Evolutionary conservation across 2,113 vertebrate species (phyloP), one percentile per base, ranked within the genome.

Genomic region (Cynopterus brachyotis): DNA sequence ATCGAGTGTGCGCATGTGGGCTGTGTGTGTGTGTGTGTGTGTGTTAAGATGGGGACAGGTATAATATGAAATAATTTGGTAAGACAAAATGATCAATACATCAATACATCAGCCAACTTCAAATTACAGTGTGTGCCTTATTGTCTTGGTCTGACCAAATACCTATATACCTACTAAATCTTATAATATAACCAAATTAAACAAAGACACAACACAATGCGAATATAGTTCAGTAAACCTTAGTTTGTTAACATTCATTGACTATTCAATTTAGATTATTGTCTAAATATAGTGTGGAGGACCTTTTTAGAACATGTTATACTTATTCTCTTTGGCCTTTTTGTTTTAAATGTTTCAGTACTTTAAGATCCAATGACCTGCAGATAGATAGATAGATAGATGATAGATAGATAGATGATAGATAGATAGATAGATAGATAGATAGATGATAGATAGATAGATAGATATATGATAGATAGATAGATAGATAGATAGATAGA

Each of bases 181-280:
- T n/a, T 60, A n/a, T 32, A 78, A 45, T 37, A 60, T 1, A 45
- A 47, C 8, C 26, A 85, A 57, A 55, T 62, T 72, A 72, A 66
- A 13, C 2, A 55, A 32, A 80, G 1, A 20, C 20, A 35, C 1
- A 78, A 37, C 7, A 30, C 2, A 42, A 70, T 42, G 22, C 57
- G 90, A 95, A 93, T 67, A 55, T 32, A 75, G 53, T 30, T 91
- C 55, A 82, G 19, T 82, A 60, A 79, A 32, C 4, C 32, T 50
- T 60, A 17, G 12, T 45, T 67, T 80, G 45, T 84, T 85, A 62
- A 53, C 24, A 4, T 57, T 69, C 20, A 84, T 15, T 88, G 45
- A 66, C 53, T 80, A 47, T 32, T 64, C 11, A 79, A 1, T 28
- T 59, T 91, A 82, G 10, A 57, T 24, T 89, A 13, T 86, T 85